These are phyloP conservation scores for Ceratotherium simum DNA, from an alignment of 2,113 vertebrate genomes.

Conservation along the genomic window DNA sequence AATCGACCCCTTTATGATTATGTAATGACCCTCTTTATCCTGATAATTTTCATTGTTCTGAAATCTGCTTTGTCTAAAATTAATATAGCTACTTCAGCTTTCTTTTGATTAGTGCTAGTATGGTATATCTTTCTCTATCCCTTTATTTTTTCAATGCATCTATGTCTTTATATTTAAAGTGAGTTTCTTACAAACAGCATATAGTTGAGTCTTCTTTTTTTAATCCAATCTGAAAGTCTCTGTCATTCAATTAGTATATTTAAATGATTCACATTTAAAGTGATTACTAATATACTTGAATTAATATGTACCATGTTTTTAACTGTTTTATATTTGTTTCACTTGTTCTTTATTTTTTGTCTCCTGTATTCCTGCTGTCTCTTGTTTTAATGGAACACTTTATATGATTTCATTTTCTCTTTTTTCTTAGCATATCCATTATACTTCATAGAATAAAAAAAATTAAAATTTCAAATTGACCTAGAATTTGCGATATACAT, in stretches of 20 bases:
- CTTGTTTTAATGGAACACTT: too few species aligned
- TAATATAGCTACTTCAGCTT: background rate
- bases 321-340: background rate
- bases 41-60: background rate
- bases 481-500: too few species aligned
- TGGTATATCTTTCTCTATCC: background rate
- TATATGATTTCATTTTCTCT: too few species aligned
- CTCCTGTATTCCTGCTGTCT: background rate
- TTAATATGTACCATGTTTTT: background rate
- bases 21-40: background rate
- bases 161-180: background rate
- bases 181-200: background rate
- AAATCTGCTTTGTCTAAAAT: background rate
- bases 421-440: too few species aligned
- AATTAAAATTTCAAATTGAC: too few species aligned
- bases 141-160: background rate
- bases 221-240: background rate
- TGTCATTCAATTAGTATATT: background rate
- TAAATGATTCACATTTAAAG: background rate
- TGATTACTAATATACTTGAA: background rate
- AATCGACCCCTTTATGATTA: background rate
- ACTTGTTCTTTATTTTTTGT: background rate
- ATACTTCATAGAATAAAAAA: too few species aligned
- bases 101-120: background rate
- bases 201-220: background rate